phyloP scores from a whole-genome alignment of 2,888 invertebrate genomes.

The Lottia scabra region DNA sequence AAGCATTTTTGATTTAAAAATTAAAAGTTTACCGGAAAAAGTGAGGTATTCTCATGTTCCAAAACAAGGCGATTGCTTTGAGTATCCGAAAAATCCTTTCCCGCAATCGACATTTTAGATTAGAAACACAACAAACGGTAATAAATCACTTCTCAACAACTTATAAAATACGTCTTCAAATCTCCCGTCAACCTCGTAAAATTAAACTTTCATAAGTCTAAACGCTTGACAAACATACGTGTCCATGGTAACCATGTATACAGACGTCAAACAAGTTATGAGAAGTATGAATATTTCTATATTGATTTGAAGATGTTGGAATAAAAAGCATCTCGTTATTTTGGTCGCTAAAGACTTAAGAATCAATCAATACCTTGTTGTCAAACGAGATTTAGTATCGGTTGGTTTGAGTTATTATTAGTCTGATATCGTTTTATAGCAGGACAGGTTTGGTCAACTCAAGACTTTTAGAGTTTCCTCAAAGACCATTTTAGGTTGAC shows the following conservation, averaged over 20 bases:
- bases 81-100: background rate
- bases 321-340: background rate
- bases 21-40: background rate
- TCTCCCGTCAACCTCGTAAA: background rate
- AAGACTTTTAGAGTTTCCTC: too few species aligned
- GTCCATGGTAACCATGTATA: background rate
- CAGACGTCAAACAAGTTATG: background rate
- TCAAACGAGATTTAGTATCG: too few species aligned
- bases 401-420: too few species aligned
- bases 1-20: too few species aligned
- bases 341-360: background rate
- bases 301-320: background rate
- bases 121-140: too few species aligned
- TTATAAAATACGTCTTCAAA: too few species aligned
- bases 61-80: background rate
- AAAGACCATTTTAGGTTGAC: too few species aligned
- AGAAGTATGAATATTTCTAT: background rate
- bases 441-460: too few species aligned
- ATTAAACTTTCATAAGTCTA: background rate
- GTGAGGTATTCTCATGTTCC: background rate
- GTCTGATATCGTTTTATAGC: too few species aligned
- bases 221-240: background rate
- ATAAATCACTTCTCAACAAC: too few species aligned
- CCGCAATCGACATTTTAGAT: background rate
- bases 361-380: background rate